Conservation (phyloP, 2,888 invertebrate genomes). For the Chrysolina oricalcia region DNA sequence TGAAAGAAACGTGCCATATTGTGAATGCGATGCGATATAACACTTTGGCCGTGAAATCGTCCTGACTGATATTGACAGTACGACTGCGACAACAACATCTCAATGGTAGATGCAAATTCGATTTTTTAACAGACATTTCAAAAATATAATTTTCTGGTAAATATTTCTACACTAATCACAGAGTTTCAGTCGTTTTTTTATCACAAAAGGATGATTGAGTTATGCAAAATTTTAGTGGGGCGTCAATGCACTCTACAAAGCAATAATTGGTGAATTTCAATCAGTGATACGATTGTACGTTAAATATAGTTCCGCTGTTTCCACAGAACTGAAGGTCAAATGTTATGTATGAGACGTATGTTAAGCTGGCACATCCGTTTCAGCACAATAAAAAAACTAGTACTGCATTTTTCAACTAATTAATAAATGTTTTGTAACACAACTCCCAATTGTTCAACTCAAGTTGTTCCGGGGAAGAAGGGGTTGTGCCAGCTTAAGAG, state of each 20-base stretch:
- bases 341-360: no score
- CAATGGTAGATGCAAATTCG: slow-evolving; percentile 57
- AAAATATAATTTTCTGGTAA: slow-evolving; percentile 18
- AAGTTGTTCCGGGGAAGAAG: no score
- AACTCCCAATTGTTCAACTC: no score
- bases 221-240: background rate
- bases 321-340: no score
- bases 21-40: slow-evolving; percentile 83
- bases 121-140: slow-evolving; percentile 59
- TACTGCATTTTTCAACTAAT: no score
- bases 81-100: slow-evolving; percentile 59
- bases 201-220: slow-evolving; percentile 43
- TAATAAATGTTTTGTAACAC: no score
- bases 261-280: background rate
- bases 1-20: slow-evolving; percentile 83
- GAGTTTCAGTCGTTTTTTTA: slow-evolving; percentile 35
- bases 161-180: slow-evolving; percentile 35
- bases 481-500: no score
- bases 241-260: background rate
- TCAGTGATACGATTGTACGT: background rate
- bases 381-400: no score
- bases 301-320: no score
- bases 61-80: slow-evolving; percentile 62
- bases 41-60: slow-evolving; percentile 76
- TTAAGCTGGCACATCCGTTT: no score